Percentiles rank a stretch among this genome's conserved stretches.
Conservation (phyloP, 2,113 vertebrate species). For the Sitta europaea region DNA sequence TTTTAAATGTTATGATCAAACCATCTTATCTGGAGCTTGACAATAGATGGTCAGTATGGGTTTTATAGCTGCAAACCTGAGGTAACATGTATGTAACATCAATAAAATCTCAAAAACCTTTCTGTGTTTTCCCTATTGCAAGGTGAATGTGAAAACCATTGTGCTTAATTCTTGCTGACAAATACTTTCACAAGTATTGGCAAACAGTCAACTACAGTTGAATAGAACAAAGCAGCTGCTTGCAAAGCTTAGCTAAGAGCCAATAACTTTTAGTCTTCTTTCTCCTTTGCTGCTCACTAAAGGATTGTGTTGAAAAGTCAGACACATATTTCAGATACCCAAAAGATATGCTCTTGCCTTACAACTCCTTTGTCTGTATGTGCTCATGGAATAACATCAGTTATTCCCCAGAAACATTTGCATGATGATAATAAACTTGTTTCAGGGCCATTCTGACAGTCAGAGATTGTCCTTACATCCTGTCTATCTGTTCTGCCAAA, state of each 20-base stretch:
- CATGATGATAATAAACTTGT: not conserved
- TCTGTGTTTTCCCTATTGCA: not conserved
- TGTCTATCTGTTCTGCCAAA: not conserved
- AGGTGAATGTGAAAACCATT: slow-evolving; percentile 42
- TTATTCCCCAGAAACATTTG: not conserved
- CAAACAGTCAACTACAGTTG: slow-evolving; percentile 37
- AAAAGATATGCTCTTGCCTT: not conserved
- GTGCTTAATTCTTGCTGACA: slow-evolving; percentile 61
- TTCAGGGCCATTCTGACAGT: not conserved
- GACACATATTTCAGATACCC: not conserved
- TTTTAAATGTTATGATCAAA: not conserved
- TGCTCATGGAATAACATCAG: not conserved
- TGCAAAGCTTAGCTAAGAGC: slow-evolving; percentile 14
- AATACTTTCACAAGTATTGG: slow-evolving; percentile 55
- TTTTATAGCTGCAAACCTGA: not conserved
- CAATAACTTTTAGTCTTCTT: slow-evolving; percentile 46
- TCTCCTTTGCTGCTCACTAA: slow-evolving; percentile 13
- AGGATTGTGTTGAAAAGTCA: not conserved
- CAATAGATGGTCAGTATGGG: not conserved
- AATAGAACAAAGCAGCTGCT: slow-evolving; percentile 32
- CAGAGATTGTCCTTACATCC: not conserved
- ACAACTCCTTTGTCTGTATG: not conserved
- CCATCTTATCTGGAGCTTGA: not conserved
- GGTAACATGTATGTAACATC: not conserved
- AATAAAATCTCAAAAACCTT: slow-evolving; percentile 18